Conservation (phyloP, 1,140 invertebrate genomes). For the Lysiphlebus fabarum region DNA sequence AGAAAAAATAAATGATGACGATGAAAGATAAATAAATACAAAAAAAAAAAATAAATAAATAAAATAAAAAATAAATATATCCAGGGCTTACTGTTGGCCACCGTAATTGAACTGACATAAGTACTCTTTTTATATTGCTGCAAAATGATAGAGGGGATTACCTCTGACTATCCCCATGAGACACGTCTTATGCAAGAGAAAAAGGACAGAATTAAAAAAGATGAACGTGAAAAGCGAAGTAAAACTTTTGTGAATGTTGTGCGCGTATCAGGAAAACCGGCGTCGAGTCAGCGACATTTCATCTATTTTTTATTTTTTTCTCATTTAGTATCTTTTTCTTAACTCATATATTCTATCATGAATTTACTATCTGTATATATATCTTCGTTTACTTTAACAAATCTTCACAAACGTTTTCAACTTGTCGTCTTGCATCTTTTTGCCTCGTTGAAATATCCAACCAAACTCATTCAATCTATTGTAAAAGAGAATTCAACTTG, state of each 20-base stretch:
- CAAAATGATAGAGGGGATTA: constrained; percentile 45
- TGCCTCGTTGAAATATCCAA: no score
- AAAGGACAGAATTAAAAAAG: constrained; percentile 16
- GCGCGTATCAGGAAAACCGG: constrained; percentile 11
- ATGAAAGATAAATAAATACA: background rate
- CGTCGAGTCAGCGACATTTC: constrained; percentile 1
- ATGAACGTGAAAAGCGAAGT: constrained; percentile 4
- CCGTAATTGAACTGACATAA: constrained; percentile 44
- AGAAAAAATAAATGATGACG: constrained; percentile 3
- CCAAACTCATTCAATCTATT: no score
- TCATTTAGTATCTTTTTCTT: background rate
- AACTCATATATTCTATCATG: no score
- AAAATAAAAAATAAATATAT: constrained; percentile 25
- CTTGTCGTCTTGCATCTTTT: no score
- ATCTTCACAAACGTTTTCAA: no score
- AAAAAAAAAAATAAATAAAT: constrained; percentile 11
- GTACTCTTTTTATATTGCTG: constrained; percentile 37
- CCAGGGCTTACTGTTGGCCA: constrained; percentile 25
- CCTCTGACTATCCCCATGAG: constrained; percentile 32
- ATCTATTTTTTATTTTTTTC: constrained; percentile 1
- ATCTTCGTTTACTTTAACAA: no score
- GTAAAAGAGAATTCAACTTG: no score
- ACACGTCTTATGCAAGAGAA: constrained; percentile 10
- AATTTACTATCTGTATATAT: no score
- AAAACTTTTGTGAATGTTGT: constrained; percentile 11